Conservation (phyloP, 2,113 vertebrate species). For the Lichenostomus cassidix region DNA sequence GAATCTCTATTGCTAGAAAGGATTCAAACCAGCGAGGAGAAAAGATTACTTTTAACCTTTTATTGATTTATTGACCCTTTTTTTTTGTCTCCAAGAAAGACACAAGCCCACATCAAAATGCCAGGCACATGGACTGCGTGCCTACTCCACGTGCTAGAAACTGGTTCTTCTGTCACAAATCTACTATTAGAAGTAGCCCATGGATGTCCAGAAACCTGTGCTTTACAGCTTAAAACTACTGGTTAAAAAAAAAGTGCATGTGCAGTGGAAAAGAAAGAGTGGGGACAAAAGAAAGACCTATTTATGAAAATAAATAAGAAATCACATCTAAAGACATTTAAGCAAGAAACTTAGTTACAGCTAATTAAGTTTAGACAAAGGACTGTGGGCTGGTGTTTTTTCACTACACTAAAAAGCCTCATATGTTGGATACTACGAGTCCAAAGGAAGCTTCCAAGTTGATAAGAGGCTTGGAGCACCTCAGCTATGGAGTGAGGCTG, state of each 20-base stretch:
- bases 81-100: not conserved
- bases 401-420: not conserved
- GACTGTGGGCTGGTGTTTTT: not conserved
- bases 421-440: rapidly evolving
- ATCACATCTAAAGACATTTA: not conserved
- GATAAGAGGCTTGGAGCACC: not conserved
- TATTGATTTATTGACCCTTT: conserved; percentile 24
- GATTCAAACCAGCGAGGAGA: not conserved
- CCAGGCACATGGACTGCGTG: not conserved
- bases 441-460: not conserved
- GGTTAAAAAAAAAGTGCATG: not conserved
- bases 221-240: not conserved
- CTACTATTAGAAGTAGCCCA: not conserved
- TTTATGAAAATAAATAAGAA: not conserved
- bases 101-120: not conserved
- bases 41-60: conserved; percentile 40
- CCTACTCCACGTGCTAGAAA: not conserved
- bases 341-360: not conserved
- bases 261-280: not conserved
- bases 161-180: not conserved
- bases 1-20: not conserved
- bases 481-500: not conserved
- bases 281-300: not conserved
- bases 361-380: not conserved
- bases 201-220: not conserved